Conservation (phyloP, 2,113 vertebrate genomes). For the Haplotaxodon microlepis region DNA sequence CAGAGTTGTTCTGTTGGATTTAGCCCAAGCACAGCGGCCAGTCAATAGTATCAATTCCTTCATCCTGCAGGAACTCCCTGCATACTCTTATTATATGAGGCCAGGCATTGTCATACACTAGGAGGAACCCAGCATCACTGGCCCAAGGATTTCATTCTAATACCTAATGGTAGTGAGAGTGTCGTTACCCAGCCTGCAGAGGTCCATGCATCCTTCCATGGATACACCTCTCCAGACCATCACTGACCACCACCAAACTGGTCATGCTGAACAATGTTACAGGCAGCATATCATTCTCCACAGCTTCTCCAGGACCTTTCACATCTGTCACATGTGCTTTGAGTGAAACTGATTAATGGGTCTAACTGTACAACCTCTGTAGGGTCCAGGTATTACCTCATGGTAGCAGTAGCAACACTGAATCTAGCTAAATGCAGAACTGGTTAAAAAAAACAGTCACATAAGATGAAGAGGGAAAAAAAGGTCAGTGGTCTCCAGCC, state of each 20-base stretch:
- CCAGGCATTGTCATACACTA: background rate
- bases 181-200: background rate
- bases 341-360: background rate
- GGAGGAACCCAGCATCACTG: background rate
- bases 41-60: background rate
- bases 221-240: background rate
- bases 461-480: background rate
- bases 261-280: too few relatives aligned
- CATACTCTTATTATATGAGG: background rate
- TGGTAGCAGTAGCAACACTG: background rate
- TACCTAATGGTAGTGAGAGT: background rate
- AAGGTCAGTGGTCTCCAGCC: background rate
- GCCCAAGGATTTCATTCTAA: background rate
- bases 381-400: background rate
- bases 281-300: background rate
- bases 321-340: background rate
- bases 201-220: background rate
- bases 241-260: background rate
- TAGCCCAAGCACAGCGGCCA: fast-evolving
- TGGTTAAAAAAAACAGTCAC: background rate
- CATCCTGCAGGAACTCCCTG: background rate
- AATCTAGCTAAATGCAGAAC: background rate
- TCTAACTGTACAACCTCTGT: background rate
- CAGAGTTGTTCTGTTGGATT: background rate
- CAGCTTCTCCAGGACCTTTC: background rate